These are phyloP conservation scores for Microtus californicus DNA, from an alignment of 2,797 vertebrate genomes.

Conservation along the genomic window DNA sequence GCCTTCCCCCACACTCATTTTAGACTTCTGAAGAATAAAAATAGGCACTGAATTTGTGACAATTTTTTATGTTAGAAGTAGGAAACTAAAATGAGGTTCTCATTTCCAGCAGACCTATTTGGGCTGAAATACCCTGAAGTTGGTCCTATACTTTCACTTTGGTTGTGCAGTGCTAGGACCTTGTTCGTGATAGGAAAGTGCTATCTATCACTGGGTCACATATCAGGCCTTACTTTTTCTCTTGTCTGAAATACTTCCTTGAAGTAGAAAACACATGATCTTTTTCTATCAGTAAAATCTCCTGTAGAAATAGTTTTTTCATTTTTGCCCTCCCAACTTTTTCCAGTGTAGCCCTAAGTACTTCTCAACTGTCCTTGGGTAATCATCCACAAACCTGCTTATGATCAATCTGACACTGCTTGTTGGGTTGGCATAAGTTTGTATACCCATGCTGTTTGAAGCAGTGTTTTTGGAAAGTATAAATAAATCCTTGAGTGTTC, in stretches of 20 bases:
- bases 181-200: background rate
- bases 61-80: slow-evolving; percentile 39
- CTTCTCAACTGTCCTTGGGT: slow-evolving; percentile 4
- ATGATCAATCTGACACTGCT: background rate
- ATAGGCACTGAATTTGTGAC: background rate
- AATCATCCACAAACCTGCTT: slow-evolving; percentile 13
- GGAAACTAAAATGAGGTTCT: background rate
- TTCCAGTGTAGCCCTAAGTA: background rate
- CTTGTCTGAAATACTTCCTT: background rate
- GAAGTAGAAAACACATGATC: background rate
- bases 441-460: slow-evolving; percentile 28
- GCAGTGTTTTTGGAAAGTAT: background rate
- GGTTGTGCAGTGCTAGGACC: background rate
- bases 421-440: slow-evolving; percentile 19
- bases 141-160: background rate
- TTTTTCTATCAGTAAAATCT: slow-evolving; percentile 28
- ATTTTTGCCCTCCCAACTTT: background rate
- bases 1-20: background rate
- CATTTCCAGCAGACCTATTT: background rate
- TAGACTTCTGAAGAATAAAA: slow-evolving; percentile 43
- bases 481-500: slow-evolving; percentile 38
- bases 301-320: slow-evolving; percentile 47
- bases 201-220: background rate
- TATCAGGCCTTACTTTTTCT: background rate
- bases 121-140: background rate